phyloP scores from a whole-genome alignment of 2,113 vertebrate genomes.

The Thunnus maccoyii region DNA sequence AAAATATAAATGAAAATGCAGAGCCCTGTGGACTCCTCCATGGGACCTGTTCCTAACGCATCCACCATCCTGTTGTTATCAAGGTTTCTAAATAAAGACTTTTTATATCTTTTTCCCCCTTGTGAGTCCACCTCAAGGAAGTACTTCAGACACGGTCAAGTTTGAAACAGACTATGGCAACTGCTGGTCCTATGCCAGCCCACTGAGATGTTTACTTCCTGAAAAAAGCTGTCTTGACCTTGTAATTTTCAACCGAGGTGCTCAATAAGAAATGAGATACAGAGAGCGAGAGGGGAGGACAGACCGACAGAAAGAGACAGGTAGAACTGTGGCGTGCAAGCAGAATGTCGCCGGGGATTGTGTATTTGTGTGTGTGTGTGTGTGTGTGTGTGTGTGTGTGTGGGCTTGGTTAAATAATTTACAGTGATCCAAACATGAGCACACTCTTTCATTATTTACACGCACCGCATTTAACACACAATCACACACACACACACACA shows the following conservation, averaged over 20 bases:
- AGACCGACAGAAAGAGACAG: slow-evolving; percentile 45
- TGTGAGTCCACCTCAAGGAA: slow-evolving; percentile 27
- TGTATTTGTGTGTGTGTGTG: slow-evolving; percentile 19
- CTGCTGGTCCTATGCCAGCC: slow-evolving; percentile 38
- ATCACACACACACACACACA: slow-evolving; percentile 31
- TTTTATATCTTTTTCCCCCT: background rate
- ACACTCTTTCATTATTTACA: slow-evolving; percentile 72
- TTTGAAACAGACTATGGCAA: slow-evolving; percentile 38
- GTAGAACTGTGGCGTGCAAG: slow-evolving; percentile 41
- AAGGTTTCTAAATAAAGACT: slow-evolving; percentile 49
- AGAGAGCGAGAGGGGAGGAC: slow-evolving; percentile 1
- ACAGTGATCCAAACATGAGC: slow-evolving; percentile 69
- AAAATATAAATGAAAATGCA: slow-evolving; percentile 45
- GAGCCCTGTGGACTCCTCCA: background rate
- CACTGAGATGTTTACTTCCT: slow-evolving; percentile 49
- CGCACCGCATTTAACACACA: slow-evolving; percentile 56
- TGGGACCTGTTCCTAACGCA: slow-evolving; percentile 12
- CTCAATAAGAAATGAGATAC: slow-evolving; percentile 73
- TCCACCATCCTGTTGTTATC: slow-evolving; percentile 22
- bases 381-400: slow-evolving; percentile 15
- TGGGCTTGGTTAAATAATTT: slow-evolving; percentile 66
- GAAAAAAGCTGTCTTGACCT: slow-evolving; percentile 37
- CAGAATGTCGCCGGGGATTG: slow-evolving; percentile 16
- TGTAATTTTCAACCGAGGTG: slow-evolving; percentile 42
- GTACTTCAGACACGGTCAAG: slow-evolving; percentile 24